Conservation (phyloP, 2,888 invertebrate species). For the Drosophila kuntzei region DNA sequence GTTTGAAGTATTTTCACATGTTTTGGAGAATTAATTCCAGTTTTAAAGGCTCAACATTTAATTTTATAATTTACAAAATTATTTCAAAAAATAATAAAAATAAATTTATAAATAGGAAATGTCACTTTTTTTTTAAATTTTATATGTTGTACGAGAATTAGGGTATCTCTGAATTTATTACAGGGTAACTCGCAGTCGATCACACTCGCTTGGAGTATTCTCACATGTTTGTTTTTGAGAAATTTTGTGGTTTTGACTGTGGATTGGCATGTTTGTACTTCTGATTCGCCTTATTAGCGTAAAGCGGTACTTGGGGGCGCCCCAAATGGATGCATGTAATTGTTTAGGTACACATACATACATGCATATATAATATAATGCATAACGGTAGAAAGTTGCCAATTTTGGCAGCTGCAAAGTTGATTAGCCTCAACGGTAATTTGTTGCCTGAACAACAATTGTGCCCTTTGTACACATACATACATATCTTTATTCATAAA, state of each 20-base stretch:
- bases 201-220: not conserved
- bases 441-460: constrained; percentile 16
- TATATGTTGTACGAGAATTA: not conserved
- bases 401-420: constrained; percentile 38
- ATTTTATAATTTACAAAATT: too few species aligned
- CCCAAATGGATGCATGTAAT: constrained; percentile 38
- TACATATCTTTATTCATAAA: constrained; percentile 14
- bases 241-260: constrained; percentile 24
- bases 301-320: constrained; percentile 14
- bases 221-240: constrained; percentile 16
- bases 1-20: not conserved
- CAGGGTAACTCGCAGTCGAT: not conserved
- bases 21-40: too few species aligned
- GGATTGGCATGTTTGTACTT: constrained; percentile 52
- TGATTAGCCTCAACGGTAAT: constrained; percentile 36
- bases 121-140: not conserved
- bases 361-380: too few species aligned
- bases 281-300: constrained; percentile 56
- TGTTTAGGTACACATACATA: constrained; percentile 39
- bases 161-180: too few species aligned
- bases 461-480: not conserved
- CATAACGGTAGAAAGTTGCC: constrained; percentile 70
- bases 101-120: too few species aligned
- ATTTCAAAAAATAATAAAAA: too few species aligned
- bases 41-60: too few species aligned